These are phyloP conservation scores for Cynaeus angustus DNA, from an alignment of 2,888 invertebrate genomes.

Conservation along the genomic window DNA sequence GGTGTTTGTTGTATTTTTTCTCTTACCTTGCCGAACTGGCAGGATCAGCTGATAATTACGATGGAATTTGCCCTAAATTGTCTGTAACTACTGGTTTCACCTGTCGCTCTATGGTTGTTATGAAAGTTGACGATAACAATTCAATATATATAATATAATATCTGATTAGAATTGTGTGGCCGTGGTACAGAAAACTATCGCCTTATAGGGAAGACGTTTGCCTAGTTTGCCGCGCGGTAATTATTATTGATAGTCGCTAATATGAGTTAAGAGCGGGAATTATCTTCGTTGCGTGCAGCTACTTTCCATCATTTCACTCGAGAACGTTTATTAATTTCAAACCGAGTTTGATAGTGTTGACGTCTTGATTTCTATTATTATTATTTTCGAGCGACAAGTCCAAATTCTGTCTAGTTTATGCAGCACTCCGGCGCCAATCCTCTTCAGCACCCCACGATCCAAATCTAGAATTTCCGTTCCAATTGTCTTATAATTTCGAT, in stretches of 20 bases:
- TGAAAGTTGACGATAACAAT: slow-evolving; percentile 61
- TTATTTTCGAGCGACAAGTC: no score
- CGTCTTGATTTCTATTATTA: no score
- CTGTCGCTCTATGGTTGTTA: slow-evolving; percentile 55
- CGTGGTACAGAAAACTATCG: slow-evolving; percentile 66
- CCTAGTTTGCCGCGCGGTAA: slow-evolving; percentile 64
- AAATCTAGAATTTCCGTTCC: neutral
- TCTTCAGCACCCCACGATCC: slow-evolving; percentile 5
- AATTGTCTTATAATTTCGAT: slow-evolving; percentile 1
- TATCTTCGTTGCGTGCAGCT: slow-evolving; percentile 45
- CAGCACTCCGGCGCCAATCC: neutral
- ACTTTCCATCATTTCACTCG: slow-evolving; percentile 44
- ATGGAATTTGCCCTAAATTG: slow-evolving; percentile 58
- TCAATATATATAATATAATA: slow-evolving; percentile 60
- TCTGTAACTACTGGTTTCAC: slow-evolving; percentile 57
- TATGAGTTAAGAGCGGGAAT: slow-evolving; percentile 53
- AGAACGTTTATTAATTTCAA: neutral
- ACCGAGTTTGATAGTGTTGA: no score
- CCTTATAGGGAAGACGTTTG: slow-evolving; percentile 69
- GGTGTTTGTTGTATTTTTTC: slow-evolving; percentile 17
- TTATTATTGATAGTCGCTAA: slow-evolving; percentile 56
- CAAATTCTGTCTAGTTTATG: neutral
- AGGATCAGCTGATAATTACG: slow-evolving; percentile 52
- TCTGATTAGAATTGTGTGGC: slow-evolving; percentile 61
- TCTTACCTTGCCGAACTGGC: slow-evolving; percentile 20